Conservation (phyloP, 2,888 invertebrate genomes). For the Melinaea marsaeus region DNA sequence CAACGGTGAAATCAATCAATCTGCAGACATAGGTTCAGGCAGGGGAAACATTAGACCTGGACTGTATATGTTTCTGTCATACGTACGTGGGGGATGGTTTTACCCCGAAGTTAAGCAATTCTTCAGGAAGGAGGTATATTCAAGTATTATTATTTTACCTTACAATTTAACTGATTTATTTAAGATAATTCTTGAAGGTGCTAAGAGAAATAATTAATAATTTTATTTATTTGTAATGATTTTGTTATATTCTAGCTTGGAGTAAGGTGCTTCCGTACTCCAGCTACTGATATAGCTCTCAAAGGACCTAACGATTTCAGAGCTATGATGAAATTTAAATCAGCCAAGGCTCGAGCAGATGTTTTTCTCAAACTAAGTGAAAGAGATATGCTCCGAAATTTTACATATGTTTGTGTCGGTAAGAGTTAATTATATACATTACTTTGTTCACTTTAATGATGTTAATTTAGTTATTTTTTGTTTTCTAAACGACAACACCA, state of each 20-base stretch:
- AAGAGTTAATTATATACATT: not conserved
- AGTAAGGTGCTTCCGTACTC: not conserved
- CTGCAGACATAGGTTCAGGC: not conserved
- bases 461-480: not conserved
- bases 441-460: not conserved
- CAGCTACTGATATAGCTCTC: not conserved
- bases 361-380: not conserved
- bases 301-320: not conserved
- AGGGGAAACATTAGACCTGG: conserved; percentile 1
- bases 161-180: not conserved
- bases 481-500: too few relatives aligned
- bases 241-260: conserved; percentile 2
- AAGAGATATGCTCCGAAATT: not conserved
- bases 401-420: conserved; percentile 2
- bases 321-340: conserved; percentile 1
- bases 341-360: not conserved
- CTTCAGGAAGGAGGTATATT: conserved; percentile 6
- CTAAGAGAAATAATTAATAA: too few relatives aligned
- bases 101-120: conserved; percentile 7
- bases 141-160: not conserved
- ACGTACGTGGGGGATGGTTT: conserved; percentile 10
- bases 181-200: too few relatives aligned
- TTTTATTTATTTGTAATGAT: too few relatives aligned
- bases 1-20: not conserved
- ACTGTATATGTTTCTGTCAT: conserved; percentile 7